These are phyloP conservation scores for Cinara cedri DNA, from an alignment of 2,888 invertebrate species.

Conservation along the genomic window DNA sequence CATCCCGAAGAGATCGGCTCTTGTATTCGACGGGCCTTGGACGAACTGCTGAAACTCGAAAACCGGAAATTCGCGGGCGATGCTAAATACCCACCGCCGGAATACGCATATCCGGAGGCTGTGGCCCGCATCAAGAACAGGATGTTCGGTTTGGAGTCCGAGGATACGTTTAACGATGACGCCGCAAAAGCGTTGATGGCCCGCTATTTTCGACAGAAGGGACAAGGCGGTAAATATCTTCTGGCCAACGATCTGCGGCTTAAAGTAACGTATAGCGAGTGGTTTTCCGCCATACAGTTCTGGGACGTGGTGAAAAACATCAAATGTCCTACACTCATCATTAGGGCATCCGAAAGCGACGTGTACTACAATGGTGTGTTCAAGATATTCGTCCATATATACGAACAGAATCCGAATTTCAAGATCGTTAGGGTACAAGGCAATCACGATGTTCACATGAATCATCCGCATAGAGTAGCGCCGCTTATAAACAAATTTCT, in stretches of 20 bases:
- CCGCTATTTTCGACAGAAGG: constrained; percentile 12
- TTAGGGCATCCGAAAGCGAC: constrained; percentile 20
- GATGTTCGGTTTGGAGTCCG: constrained; percentile 58
- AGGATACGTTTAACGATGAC: constrained; percentile 59
- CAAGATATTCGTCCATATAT: neutral
- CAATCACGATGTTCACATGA: constrained; percentile 60
- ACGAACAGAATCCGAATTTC: neutral
- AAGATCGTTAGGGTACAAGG: constrained; percentile 58
- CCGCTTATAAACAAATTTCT: constrained; percentile 2
- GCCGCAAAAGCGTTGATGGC: constrained; percentile 32
- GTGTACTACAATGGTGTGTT: neutral
- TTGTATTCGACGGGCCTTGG: constrained; percentile 58
- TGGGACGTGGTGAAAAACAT: neutral
- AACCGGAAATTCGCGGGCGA: constrained; percentile 57
- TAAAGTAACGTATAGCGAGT: constrained; percentile 3
- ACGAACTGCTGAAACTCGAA: constrained; percentile 55
- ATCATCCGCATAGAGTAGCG: constrained; percentile 58
- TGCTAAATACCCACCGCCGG: constrained; percentile 58
- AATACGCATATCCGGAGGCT: constrained; percentile 59
- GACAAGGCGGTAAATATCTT: neutral
- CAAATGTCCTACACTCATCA: constrained; percentile 23
- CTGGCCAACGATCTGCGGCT: constrained; percentile 17
- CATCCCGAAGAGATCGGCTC: constrained; percentile 35
- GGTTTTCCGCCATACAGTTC: constrained; percentile 2
- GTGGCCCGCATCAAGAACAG: constrained; percentile 58